Percentiles rank a stretch among this genome's conserved stretches.
Conservation (phyloP, 2,888 invertebrate species). For the Yponomeuta evonymella region DNA sequence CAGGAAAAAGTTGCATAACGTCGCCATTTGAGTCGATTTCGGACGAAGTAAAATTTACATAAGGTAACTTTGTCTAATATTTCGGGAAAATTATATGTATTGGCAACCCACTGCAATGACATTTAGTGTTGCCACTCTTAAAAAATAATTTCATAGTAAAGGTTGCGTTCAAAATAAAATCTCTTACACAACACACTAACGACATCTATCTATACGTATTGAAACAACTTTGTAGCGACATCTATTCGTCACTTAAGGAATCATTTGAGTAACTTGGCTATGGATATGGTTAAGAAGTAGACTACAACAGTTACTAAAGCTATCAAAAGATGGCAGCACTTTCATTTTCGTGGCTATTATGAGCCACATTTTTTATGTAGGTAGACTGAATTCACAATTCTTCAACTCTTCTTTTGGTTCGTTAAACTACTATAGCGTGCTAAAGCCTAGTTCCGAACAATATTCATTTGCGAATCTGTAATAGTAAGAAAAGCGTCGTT, state of each 20-base stretch:
- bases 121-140: slow-evolving; percentile 23
- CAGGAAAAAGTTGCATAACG: too few relatives aligned
- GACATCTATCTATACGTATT: not conserved
- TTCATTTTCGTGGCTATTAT: not conserved
- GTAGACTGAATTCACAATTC: not conserved
- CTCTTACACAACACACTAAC: not conserved
- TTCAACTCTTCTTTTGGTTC: not conserved
- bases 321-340: slow-evolving; percentile 9
- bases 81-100: not conserved
- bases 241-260: not conserved
- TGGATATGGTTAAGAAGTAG: not conserved
- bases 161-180: not conserved
- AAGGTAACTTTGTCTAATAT: not conserved
- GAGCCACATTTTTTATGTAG: not conserved
- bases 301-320: not conserved
- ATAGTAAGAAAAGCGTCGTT: slow-evolving; percentile 24
- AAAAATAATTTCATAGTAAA: not conserved
- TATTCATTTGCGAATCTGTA: not conserved
- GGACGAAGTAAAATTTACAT: too few relatives aligned
- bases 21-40: too few relatives aligned
- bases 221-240: not conserved
- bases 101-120: not conserved
- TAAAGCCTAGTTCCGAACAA: not conserved
- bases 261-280: not conserved
- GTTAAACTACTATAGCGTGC: not conserved